phyloP scores from a whole-genome alignment of 1,140 invertebrate species.

The Saccostrea echinata region DNA sequence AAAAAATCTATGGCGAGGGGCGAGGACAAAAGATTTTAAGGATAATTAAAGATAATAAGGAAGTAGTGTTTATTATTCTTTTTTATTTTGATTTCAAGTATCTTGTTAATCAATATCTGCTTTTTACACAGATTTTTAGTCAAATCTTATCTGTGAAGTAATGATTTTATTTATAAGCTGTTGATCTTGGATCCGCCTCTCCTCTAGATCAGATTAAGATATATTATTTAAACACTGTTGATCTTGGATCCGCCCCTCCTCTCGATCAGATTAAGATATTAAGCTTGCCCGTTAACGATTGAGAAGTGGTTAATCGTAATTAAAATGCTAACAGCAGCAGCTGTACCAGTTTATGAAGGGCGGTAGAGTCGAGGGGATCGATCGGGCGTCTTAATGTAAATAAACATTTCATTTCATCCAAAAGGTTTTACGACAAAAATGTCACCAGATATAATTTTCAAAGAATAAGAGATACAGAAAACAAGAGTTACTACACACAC shows the following conservation, averaged over 20 bases:
- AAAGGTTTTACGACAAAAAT: background rate
- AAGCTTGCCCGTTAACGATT: background rate
- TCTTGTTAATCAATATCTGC: too few relatives aligned
- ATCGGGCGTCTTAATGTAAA: slow-evolving; percentile 12
- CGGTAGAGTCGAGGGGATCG: background rate
- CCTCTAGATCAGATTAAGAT: background rate
- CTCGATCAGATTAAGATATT: background rate
- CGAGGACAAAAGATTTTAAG: too few relatives aligned
- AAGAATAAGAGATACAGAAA: too few relatives aligned
- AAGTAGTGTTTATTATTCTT: too few relatives aligned
- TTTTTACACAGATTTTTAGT: background rate
- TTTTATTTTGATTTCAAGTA: too few relatives aligned
- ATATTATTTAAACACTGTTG: background rate
- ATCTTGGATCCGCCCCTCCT: background rate
- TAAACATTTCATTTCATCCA: background rate
- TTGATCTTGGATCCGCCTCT: background rate
- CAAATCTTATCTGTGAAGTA: background rate
- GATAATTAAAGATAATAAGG: too few relatives aligned
- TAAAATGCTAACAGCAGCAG: slow-evolving; percentile 3
- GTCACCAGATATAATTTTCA: too few relatives aligned
- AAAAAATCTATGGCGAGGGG: too few relatives aligned
- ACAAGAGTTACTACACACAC: too few relatives aligned
- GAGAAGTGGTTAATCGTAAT: slow-evolving; percentile 28
- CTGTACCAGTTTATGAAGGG: background rate
- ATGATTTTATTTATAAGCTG: too few relatives aligned